Base-by-base conservation (phyloP, 2,113 vertebrate species). In the Oryzias curvinotus region DNA sequence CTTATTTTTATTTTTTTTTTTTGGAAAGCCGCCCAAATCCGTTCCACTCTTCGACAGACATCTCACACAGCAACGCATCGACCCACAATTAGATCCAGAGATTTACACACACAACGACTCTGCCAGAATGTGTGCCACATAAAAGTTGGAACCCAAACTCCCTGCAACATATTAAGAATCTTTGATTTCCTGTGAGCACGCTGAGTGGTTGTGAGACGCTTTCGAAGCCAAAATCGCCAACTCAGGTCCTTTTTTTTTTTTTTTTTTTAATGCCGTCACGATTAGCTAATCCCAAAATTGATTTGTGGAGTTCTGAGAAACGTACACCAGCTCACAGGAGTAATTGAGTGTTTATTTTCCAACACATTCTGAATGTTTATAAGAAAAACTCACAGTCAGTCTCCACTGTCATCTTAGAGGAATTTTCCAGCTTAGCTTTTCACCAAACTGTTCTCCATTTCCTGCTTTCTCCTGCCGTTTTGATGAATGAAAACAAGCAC, bases 1-100 rank as follows among this genome's bases (percentile, higher is more conserved):
- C 36, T 36, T 36, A 12, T 36, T 13, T 28, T 5, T 28, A 5
- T 28, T 28, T 1, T 28, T 28, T 28, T 28, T 5, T 63, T 57
- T 56, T 87, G 77, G 84, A 81, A 21, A 48, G 47, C 25, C 25
- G 62, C 79, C 85, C n/a, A 23, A 52, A 56, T 52, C 60, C n/a
- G 65, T 73, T 75, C 80, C 25, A 0, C n/a, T 54, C 52, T 77
- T 81, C 79, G 83, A 87, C 80, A 78, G 69, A 83, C 71, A 15
- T 74, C 77, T 74, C 62, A 47, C 71, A 67, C 52, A 73, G 71
- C 69, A 61, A 67, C 57, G 53, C 67, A 68, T 73, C 54, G 52
- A 73, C 56, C 80, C 78, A 81, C 81, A 87, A 83, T 87, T 81
- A 85, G 65, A 83, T 77, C 80, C 83, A 89, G 88, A 88, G 68